These are phyloP conservation scores for Eilema griseolum DNA, from an alignment of 2,888 invertebrate species.

Conservation along the genomic window DNA sequence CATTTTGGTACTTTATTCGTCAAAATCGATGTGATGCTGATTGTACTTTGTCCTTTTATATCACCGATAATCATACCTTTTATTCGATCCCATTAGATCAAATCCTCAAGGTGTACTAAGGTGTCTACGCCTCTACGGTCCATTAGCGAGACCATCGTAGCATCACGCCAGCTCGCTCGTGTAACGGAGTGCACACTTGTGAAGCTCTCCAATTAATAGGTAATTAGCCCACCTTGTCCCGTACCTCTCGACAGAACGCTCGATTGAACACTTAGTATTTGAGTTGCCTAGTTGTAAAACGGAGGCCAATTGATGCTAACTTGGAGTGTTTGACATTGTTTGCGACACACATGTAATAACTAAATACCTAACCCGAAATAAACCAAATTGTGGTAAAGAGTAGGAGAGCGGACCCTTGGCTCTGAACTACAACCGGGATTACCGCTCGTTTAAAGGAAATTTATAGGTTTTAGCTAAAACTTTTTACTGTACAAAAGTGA, in stretches of 20 bases:
- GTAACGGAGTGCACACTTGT: slow-evolving; percentile 46
- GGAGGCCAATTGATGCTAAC: slow-evolving; percentile 15
- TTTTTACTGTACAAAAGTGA: too few species aligned
- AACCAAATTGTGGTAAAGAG: too few species aligned
- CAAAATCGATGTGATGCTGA: too few species aligned
- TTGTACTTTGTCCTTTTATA: background rate
- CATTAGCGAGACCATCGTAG: slow-evolving; percentile 40
- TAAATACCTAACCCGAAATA: too few species aligned
- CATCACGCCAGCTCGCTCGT: slow-evolving; percentile 35
- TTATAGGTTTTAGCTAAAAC: too few species aligned
- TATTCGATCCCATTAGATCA: background rate
- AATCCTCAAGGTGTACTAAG: slow-evolving; percentile 5
- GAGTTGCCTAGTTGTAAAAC: slow-evolving; percentile 29
- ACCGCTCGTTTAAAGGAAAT: too few species aligned
- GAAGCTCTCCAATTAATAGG: slow-evolving; percentile 62
- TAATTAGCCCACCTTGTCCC: slow-evolving; percentile 64
- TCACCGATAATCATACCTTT: background rate
- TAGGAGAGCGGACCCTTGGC: too few species aligned
- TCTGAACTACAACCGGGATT: too few species aligned
- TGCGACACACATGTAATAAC: background rate
- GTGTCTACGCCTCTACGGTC: slow-evolving; percentile 15
- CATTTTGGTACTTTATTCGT: too few species aligned
- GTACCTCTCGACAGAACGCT: slow-evolving; percentile 33
- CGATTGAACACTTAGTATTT: slow-evolving; percentile 41
- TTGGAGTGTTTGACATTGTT: background rate